Evolutionary conservation across 2,797 vertebrate genomes (phyloP).

Genomic region (Labeo calbasu): DNA sequence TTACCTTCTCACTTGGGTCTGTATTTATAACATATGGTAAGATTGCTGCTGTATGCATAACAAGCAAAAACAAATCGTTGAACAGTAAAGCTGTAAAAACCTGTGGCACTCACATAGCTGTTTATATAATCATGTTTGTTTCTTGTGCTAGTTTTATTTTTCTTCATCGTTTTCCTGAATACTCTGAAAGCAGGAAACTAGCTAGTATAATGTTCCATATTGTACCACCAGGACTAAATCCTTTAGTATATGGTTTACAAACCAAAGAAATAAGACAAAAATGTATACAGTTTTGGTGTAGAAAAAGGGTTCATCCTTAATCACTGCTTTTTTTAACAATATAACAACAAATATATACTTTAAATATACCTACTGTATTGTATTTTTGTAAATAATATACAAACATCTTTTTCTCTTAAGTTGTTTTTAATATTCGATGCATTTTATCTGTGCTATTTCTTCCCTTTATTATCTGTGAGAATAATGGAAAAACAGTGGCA

Average conservation of each 20-base stretch:
- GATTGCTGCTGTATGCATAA: conserved; percentile 71
- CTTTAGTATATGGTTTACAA: no score
- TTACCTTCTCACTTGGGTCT: conserved; percentile 65
- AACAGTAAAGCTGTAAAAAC: conserved; percentile 69
- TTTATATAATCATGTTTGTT: conserved; percentile 61
- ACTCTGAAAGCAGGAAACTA: conserved; percentile 50
- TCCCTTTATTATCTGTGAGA: neutral
- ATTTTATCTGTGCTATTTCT: neutral
- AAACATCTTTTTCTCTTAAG: neutral
- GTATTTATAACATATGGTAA: conserved; percentile 70
- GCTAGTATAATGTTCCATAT: conserved; percentile 31
- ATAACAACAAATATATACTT: neutral
- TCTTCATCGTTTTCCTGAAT: conserved; percentile 59
- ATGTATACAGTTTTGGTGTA: no score
- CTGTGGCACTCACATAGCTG: conserved; percentile 65
- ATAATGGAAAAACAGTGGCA: neutral
- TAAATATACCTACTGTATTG: neutral
- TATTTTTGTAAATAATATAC: neutral
- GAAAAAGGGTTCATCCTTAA: conserved; percentile 19
- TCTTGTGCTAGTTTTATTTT: conserved; percentile 33
- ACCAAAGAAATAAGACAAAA: no score
- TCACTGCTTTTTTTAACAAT: neutral
- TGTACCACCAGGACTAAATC: conserved; percentile 55
- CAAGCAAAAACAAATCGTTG: conserved; percentile 62
- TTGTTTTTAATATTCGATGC: neutral